These are phyloP conservation scores for Progne subis DNA, from an alignment of 2,113 vertebrate species.

Conservation along the genomic window DNA sequence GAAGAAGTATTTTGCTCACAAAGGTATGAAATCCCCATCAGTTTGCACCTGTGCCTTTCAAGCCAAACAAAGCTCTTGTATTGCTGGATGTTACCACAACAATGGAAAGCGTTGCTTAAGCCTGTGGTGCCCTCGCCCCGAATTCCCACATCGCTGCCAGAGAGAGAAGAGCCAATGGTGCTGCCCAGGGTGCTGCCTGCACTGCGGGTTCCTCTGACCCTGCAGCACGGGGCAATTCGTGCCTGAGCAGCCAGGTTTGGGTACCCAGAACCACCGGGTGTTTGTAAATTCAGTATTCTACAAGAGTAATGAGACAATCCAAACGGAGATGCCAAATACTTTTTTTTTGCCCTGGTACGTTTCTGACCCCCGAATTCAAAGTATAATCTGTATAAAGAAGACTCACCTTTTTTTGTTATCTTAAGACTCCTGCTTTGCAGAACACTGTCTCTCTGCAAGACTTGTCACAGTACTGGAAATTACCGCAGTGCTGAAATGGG, in stretches of 20 bases:
- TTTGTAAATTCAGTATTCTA: not conserved
- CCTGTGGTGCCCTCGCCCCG: not conserved
- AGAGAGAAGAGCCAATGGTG: not conserved
- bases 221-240: not conserved
- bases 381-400: not conserved
- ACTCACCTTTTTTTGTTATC: not conserved
- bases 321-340: not conserved
- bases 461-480: not conserved
- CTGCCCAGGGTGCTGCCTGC: not conserved
- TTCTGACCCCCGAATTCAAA: not conserved
- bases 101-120: not conserved
- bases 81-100: not conserved
- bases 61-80: not conserved
- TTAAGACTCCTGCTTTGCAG: not conserved
- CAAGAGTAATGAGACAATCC: not conserved
- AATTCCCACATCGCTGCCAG: not conserved
- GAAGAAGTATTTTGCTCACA: slow-evolving; percentile 14
- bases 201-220: not conserved
- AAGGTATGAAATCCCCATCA: slow-evolving; percentile 4
- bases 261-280: not conserved
- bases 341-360: not conserved
- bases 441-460: not conserved
- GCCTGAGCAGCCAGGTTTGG: not conserved
- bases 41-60: slow-evolving; percentile 19
- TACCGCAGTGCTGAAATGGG: not conserved